Evolutionary conservation across 2,113 vertebrate genomes (phyloP).

Genomic region (Herpetotheres cachinnans): DNA sequence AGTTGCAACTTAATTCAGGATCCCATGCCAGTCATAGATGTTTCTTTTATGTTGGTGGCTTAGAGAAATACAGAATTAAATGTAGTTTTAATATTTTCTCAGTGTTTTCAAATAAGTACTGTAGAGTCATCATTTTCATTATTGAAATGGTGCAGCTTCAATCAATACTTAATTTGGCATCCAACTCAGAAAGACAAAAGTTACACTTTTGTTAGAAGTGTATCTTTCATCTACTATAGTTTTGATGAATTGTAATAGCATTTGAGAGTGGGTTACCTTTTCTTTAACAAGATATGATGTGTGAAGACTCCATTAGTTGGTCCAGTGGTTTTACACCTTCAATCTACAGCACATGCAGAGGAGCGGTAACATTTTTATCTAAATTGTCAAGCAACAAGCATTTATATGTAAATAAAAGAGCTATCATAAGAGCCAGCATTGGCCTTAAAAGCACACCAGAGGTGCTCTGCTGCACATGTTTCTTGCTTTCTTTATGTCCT

Average conservation of each 20-base stretch:
- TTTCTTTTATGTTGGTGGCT: not conserved
- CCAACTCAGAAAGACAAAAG: not conserved
- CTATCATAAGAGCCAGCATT: not conserved
- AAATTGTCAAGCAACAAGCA: slow-evolving; percentile 57
- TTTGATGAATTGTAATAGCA: slow-evolving; percentile 36
- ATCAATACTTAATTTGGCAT: not conserved
- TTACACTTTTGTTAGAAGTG: not conserved
- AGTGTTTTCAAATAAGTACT: not conserved
- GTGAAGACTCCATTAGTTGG: slow-evolving; percentile 62
- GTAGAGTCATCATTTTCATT: not conserved
- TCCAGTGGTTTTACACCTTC: slow-evolving; percentile 55
- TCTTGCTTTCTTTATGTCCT: not conserved
- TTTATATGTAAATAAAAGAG: slow-evolving; percentile 56
- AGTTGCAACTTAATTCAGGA: not conserved
- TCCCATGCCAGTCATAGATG: not conserved
- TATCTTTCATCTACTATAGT: not conserved
- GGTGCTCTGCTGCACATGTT: not conserved
- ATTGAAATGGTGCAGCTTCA: not conserved
- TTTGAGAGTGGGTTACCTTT: slow-evolving; percentile 35
- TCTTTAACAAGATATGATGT: slow-evolving; percentile 56
- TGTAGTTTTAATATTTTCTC: not conserved
- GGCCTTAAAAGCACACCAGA: not conserved
- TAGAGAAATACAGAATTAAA: not conserved
- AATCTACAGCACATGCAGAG: slow-evolving; percentile 48
- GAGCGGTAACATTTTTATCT: slow-evolving; percentile 59